Base-by-base conservation (phyloP, 2,888 invertebrate species). In the Trypoxylon attenuatum region DNA sequence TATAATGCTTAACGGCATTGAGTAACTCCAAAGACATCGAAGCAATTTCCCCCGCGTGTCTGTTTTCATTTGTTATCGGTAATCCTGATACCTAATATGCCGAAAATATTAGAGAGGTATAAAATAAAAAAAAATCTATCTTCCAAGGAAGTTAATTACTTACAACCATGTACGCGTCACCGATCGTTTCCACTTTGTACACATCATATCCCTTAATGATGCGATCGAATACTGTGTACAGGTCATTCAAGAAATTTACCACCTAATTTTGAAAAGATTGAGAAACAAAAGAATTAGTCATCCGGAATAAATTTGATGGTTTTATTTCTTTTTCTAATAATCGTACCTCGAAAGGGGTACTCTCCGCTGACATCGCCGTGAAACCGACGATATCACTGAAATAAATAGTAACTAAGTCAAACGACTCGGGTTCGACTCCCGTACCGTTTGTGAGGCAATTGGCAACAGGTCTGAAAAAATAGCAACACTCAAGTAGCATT, bases 321-420 rank as follows among this genome's bases (percentile, higher is more conserved):
- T 16, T 15, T 27, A 6, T 27, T 23, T 25, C 1, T 4, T 25
- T 8, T 8, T 1, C 2, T 21, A 25, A 16, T 13, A 2, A 23
- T 5, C 23, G 5, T 86, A 91, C 95, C 89, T 96, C 94, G 80
- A 96, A 90, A 53, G 97, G 97, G 53, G 96, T 95, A 85, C 96
- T 96, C 88, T 96, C 95, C 0, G 97, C 96, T 1, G 97, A 97
- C 94, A 98, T 96, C 53, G 94, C 92, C 56, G 98, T 98, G 88
- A 98, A 98, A 73, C 98, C 98, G 70, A 97, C 97, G 87, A 98
- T 98, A 87, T 98, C 98, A 84, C 97, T 97, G 88, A 98, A 98
- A 89, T 97, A 98, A 81, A 98, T 97, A 41, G 97, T 98, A 71
- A 97, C 97, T 71, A 93, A 91, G 88, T 96, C 96, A 87, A 95